These are phyloP conservation scores for Spea hammondii DNA, from an alignment of 2,797 vertebrate genomes.

Conservation along the genomic window DNA sequence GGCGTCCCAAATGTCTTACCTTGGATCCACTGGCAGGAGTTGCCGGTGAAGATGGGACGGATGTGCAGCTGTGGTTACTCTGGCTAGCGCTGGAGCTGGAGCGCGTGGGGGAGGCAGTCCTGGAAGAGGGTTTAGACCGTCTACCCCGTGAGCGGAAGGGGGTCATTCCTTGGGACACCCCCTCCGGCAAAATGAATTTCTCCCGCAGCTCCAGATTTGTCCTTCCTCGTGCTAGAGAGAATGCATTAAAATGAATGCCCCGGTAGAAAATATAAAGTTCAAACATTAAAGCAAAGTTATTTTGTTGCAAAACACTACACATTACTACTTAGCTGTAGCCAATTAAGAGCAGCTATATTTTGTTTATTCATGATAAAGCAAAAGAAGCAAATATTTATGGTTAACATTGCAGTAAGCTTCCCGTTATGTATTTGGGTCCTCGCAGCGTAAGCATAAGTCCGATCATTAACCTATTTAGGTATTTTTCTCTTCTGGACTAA, in stretches of 20 bases:
- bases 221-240: conserved; percentile 83
- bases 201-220: conserved; percentile 96
- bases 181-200: conserved; percentile 96
- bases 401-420: neutral
- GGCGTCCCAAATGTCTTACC: conserved; percentile 65
- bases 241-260: neutral
- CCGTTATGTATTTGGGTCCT: neutral
- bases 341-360: neutral
- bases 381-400: conserved; percentile 8
- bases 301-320: neutral
- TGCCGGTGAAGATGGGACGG: conserved; percentile 87
- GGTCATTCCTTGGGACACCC: conserved; percentile 87
- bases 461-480: no score
- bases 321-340: neutral
- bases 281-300: neutral
- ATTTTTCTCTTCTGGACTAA: no score
- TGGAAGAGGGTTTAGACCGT: conserved; percentile 91
- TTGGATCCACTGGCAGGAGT: conserved; percentile 87
- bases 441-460: neutral
- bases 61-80: conserved; percentile 89
- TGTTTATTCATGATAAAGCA: neutral
- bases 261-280: neutral
- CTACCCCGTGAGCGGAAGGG: conserved; percentile 91
- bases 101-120: conserved; percentile 90
- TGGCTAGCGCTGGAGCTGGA: conserved; percentile 95